phyloP scores from a whole-genome alignment of 1,140 invertebrate genomes.

The Formica selysi region DNA sequence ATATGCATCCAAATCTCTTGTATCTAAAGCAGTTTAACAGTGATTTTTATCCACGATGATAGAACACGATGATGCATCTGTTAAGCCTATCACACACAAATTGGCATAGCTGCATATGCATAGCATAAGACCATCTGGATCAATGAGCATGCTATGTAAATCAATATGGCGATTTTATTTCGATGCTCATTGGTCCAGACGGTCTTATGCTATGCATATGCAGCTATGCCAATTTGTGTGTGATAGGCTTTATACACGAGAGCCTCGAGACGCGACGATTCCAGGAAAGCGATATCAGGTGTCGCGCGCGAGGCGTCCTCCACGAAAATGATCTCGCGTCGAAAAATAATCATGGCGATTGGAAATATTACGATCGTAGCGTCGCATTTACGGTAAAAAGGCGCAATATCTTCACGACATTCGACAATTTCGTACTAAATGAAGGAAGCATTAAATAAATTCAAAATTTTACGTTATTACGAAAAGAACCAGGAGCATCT shows the following conservation, averaged over 20 bases:
- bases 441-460: not conserved
- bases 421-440: not conserved
- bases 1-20: not conserved
- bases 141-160: too few species aligned
- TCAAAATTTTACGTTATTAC: not conserved
- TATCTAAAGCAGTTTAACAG: not conserved
- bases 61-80: too few species aligned
- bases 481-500: not conserved
- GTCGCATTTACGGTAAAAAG: too few species aligned
- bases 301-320: not conserved
- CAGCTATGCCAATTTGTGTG: too few species aligned
- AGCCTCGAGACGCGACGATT: not conserved
- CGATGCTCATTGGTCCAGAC: too few species aligned
- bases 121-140: too few species aligned
- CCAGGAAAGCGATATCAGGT: too few species aligned
- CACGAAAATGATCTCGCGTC: not conserved
- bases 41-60: not conserved
- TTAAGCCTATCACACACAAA: too few species aligned
- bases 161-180: too few species aligned
- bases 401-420: not conserved
- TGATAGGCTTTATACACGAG: too few species aligned
- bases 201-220: too few species aligned
- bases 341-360: not conserved
- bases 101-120: too few species aligned
- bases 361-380: not conserved